Conservation (phyloP, 2,888 invertebrate genomes). For the Aethes cnicana region DNA sequence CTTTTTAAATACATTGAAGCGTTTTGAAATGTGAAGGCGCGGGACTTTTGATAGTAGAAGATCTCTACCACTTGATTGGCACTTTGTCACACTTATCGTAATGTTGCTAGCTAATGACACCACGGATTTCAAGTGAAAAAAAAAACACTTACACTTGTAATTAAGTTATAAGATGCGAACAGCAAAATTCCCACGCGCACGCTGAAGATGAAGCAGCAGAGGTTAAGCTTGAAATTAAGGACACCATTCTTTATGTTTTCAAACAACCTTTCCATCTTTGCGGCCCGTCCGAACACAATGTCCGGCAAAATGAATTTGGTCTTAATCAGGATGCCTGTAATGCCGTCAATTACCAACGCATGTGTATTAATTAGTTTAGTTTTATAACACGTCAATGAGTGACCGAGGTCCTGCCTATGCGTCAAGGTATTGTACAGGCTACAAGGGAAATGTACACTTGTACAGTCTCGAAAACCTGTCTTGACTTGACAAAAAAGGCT, state of each 20-base stretch:
- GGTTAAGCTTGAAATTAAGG: constrained; percentile 15
- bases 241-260: constrained; percentile 5
- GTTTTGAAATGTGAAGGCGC: too few species aligned
- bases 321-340: constrained; percentile 24
- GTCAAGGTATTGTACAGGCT: too few species aligned
- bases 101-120: constrained; percentile 4
- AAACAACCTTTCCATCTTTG: constrained; percentile 7
- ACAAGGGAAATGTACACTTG: too few species aligned
- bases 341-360: constrained; percentile 7
- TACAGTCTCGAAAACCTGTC: too few species aligned
- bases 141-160: constrained; percentile 18
- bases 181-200: constrained; percentile 13
- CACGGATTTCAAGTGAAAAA: neutral
- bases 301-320: too few species aligned
- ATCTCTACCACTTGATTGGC: too few species aligned
- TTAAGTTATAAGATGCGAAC: constrained; percentile 18
- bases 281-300: constrained; percentile 12
- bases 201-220: constrained; percentile 22
- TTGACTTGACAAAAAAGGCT: too few species aligned
- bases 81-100: too few species aligned
- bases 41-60: too few species aligned
- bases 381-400: neutral
- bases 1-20: too few species aligned
- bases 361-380: neutral
- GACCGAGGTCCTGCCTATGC: neutral